Evolutionary conservation across 2,113 vertebrate genomes (phyloP).

Genomic region (Vulpes lagopus): DNA sequence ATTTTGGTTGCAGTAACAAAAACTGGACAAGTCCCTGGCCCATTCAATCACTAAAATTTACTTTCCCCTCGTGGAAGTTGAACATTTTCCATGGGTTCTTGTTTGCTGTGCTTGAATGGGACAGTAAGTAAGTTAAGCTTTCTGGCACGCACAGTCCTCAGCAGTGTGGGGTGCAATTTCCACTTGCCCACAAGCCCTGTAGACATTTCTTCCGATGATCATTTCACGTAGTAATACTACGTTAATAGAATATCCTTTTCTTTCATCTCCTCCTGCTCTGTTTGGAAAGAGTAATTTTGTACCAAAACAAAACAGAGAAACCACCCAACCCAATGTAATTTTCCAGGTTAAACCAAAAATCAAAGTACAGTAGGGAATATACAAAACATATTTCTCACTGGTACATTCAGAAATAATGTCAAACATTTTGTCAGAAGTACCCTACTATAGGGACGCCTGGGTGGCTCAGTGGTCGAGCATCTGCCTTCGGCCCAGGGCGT

Average conservation of each 20-base stretch:
- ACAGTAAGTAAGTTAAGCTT: constrained; percentile 55
- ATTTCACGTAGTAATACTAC: constrained; percentile 50
- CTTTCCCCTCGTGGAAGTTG: constrained; percentile 54
- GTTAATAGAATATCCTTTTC: constrained; percentile 80
- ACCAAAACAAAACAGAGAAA: constrained; percentile 82
- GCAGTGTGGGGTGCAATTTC: constrained; percentile 35
- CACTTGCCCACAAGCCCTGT: constrained; percentile 61
- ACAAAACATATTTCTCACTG: neutral
- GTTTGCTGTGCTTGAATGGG: constrained; percentile 63
- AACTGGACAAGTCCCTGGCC: constrained; percentile 79
- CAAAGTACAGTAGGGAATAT: constrained; percentile 71
- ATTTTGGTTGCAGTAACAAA: constrained; percentile 79
- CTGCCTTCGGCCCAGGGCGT: too few relatives aligned
- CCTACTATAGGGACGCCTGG: neutral
- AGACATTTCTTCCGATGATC: constrained; percentile 77
- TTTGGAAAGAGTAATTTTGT: constrained; percentile 79
- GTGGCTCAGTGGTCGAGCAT: too few relatives aligned
- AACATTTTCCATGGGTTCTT: constrained; percentile 64
- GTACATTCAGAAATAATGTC: neutral
- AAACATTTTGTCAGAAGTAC: neutral
- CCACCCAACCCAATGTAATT: constrained; percentile 69
- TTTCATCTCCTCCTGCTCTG: constrained; percentile 67
- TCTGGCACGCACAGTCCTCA: neutral
- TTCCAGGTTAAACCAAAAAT: constrained; percentile 79
- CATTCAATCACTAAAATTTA: constrained; percentile 60